Base-by-base conservation (phyloP, 2,113 vertebrate genomes). In the Gavialis gangeticus region DNA sequence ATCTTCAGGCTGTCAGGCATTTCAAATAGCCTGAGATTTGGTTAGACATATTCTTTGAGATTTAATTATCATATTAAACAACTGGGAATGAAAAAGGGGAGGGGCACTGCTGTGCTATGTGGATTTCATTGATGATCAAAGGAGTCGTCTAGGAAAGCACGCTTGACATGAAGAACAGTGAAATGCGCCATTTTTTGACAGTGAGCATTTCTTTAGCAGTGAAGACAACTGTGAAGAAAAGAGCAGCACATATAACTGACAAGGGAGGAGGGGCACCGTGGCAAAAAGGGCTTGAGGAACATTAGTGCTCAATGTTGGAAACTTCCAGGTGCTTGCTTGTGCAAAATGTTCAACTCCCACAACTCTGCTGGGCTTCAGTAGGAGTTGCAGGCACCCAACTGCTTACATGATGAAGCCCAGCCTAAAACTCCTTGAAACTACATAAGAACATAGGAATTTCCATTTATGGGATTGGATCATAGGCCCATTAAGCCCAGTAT, bases 101-200 rank as follows among this genome's bases (percentile, higher is more conserved):
- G 6, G 46, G 81, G 82, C 24, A 58, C 82, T 87, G 62, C 57
- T 81, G 54, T 79, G 79, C n/a, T 64, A 83, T 18, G 54, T 85
- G 94, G 83, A 90, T 89, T 95, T 93, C 91, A 95, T 69, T 95
- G 82, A 91, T 84, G 82, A 84, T 83, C 87, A 91, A 85, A 96
- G 71, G 66, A 90, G 25, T 7, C 12, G 86, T 76, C 59, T 85
- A 79, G 93, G 82, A 91, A 91, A 79, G 90, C 90, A 91, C 21
- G 22, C 57, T 60, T 34, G 90, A 57, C 77, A 79, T 79, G 54
- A 76, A 6, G 82, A 19, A 58, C 25, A 77, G 28, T 66, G 77
- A 18, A 10, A 76, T 79, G 90, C 69, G 85, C 84, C 91, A 92
- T 75, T 90, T 46, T 46, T 34, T 94, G 94, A 94, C 95, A 90